Percentiles rank a stretch among this genome's conserved stretches.
These are phyloP conservation scores for Ditula angustiorana DNA, from an alignment of 2,888 invertebrate genomes.

Conservation along the genomic window DNA sequence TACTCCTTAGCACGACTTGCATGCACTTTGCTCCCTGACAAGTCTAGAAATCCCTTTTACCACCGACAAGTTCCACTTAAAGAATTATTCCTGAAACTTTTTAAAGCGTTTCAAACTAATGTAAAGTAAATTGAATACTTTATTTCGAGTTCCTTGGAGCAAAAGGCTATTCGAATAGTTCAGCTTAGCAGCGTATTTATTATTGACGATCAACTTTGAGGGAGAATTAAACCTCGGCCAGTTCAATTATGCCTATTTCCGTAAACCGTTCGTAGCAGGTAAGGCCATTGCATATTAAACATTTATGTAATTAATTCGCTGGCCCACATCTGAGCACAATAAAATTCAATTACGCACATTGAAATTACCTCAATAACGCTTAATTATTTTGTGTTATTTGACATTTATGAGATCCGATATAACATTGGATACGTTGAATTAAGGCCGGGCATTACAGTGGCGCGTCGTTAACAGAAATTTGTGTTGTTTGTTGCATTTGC, in stretches of 20 bases:
- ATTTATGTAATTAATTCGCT: slow-evolving; percentile 30
- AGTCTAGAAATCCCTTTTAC: slow-evolving; percentile 1
- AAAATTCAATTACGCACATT: slow-evolving; percentile 37
- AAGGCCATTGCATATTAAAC: slow-evolving; percentile 34
- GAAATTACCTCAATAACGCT: slow-evolving; percentile 37
- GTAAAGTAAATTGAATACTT: slow-evolving; percentile 10
- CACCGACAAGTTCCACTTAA: slow-evolving; percentile 3
- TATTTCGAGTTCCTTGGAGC: background rate
- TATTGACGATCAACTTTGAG: slow-evolving; percentile 19
- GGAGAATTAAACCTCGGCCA: background rate
- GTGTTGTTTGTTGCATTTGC: slow-evolving; percentile 2
- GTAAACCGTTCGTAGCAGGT: slow-evolving; percentile 13
- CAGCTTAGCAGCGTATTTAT: slow-evolving; percentile 11
- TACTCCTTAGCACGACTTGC: slow-evolving; percentile 22
- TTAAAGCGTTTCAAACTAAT: slow-evolving; percentile 2
- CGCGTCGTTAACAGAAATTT: slow-evolving; percentile 7
- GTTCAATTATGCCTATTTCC: slow-evolving; percentile 22
- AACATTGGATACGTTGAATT: slow-evolving; percentile 16
- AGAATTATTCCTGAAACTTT: slow-evolving; percentile 10
- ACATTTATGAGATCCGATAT: slow-evolving; percentile 36
- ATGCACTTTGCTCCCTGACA: slow-evolving; percentile 31
- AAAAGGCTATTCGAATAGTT: slow-evolving; percentile 1
- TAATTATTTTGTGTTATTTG: slow-evolving; percentile 36
- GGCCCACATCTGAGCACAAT: slow-evolving; percentile 33
- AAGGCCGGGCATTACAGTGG: slow-evolving; percentile 18